Conservation (phyloP, 2,797 vertebrate species). For the Myotis findleyi region DNA sequence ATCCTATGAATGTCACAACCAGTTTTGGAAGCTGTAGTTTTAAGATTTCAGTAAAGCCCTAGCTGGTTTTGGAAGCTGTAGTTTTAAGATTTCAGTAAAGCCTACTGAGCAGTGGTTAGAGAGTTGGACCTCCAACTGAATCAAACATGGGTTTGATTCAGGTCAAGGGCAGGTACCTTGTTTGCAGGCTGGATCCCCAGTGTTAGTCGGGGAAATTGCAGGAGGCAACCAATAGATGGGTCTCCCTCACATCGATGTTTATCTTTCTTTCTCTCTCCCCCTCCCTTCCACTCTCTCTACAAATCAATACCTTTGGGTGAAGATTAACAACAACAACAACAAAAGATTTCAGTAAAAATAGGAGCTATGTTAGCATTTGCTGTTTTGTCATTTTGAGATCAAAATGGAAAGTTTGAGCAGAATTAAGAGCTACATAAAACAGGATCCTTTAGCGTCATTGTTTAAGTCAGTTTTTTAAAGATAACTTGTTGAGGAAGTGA, state of each 20-base stretch:
- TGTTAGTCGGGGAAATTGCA: no score
- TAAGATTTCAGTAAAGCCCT: not conserved
- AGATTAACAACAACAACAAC: no score
- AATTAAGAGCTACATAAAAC: slow-evolving; percentile 29
- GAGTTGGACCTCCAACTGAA: no score
- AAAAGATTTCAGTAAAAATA: not conserved
- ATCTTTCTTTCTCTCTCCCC: no score
- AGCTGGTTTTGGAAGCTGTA: not conserved
- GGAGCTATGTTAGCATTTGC: slow-evolving; percentile 13
- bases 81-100: not conserved
- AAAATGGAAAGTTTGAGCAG: slow-evolving; percentile 41
- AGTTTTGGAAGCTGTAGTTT: not conserved
- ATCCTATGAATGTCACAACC: not conserved
- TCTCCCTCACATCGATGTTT: no score
- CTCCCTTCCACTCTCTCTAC: no score
- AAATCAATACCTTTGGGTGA: no score
- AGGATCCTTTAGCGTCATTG: slow-evolving; percentile 20
- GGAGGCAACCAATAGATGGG: no score
- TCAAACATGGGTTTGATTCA: no score
- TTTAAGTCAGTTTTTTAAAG: slow-evolving; percentile 59
- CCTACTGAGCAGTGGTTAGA: no score
- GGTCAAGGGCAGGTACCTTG: no score
- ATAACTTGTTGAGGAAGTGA: slow-evolving; percentile 23
- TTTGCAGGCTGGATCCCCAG: no score
- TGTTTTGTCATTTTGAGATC: slow-evolving; percentile 51